Evolutionary conservation across 1,140 invertebrate genomes (phyloP).

Genomic region (Frieseomelitta varia): DNA sequence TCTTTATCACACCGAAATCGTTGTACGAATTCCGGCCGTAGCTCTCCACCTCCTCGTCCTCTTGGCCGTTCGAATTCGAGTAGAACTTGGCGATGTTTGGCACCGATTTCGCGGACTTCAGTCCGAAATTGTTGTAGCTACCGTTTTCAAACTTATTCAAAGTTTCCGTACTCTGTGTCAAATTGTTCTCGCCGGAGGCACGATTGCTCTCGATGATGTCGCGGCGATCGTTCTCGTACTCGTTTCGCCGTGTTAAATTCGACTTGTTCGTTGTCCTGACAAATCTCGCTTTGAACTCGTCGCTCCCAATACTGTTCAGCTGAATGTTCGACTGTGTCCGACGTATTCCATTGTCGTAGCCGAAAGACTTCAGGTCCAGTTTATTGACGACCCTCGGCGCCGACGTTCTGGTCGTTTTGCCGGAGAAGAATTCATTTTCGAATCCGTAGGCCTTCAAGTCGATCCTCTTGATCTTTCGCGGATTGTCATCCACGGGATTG

Average conservation of each 20-base stretch:
- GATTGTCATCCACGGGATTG: slow-evolving; percentile 41
- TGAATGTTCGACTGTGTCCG: slow-evolving; percentile 74
- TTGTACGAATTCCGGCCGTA: slow-evolving; percentile 19
- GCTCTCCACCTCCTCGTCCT: slow-evolving; percentile 9
- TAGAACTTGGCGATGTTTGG: slow-evolving; percentile 72
- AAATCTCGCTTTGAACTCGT: slow-evolving; percentile 55
- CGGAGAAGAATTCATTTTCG: slow-evolving; percentile 67
- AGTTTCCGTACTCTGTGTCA: slow-evolving; percentile 46
- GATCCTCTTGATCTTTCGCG: slow-evolving; percentile 69
- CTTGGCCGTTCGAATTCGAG: slow-evolving; percentile 42
- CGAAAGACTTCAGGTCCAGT: slow-evolving; percentile 72
- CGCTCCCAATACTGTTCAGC: slow-evolving; percentile 61
- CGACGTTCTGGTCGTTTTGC: slow-evolving; percentile 34
- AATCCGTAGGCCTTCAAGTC: slow-evolving; percentile 77
- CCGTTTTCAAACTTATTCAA: slow-evolving; percentile 33
- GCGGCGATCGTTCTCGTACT: slow-evolving; percentile 37
- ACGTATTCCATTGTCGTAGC: slow-evolving; percentile 72
- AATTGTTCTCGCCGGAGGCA: slow-evolving; percentile 25
- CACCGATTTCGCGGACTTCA: slow-evolving; percentile 75
- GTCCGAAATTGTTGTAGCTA: slow-evolving; percentile 7
- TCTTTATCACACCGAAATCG: slow-evolving; percentile 4
- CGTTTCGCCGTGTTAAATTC: slow-evolving; percentile 55
- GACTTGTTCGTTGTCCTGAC: slow-evolving; percentile 64
- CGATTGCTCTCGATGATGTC: slow-evolving; percentile 14
- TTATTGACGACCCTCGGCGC: slow-evolving; percentile 72